Evolutionary conservation across 1,140 invertebrate genomes (phyloP).

Genomic region (Diuraphis noxia): DNA sequence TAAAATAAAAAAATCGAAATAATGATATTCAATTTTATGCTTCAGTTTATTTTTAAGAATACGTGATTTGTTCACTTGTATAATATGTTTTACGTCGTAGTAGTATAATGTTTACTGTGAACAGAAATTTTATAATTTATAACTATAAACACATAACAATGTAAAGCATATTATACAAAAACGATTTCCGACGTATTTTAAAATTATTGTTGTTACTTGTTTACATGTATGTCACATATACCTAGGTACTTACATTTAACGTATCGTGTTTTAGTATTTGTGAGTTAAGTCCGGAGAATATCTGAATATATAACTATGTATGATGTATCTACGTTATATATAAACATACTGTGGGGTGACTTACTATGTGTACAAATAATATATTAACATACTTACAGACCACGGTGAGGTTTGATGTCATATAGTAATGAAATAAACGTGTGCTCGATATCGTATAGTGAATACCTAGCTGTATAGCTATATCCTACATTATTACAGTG

Average conservation of each 20-base stretch:
- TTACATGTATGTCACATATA: background rate
- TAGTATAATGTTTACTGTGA: background rate
- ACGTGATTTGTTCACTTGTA: too few species aligned
- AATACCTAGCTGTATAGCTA: background rate
- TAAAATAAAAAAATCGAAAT: background rate
- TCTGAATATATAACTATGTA: background rate
- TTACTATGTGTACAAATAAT: background rate
- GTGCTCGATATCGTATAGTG: background rate
- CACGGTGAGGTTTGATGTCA: background rate
- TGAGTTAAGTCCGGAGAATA: background rate
- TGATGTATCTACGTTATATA: background rate
- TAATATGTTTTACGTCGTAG: background rate
- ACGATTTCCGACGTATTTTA: background rate
- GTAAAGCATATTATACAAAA: background rate
- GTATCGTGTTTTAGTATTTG: background rate
- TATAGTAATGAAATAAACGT: background rate
- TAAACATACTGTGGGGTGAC: background rate
- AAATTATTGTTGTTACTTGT: conserved; percentile 3
- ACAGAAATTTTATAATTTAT: background rate
- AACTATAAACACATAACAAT: background rate
- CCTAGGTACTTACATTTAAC: background rate
- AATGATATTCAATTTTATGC: background rate
- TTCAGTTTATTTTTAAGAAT: background rate
- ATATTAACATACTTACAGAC: background rate
- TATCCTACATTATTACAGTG: background rate